These are phyloP conservation scores for Phortica okadai DNA, from an alignment of 2,888 invertebrate genomes.

Conservation along the genomic window DNA sequence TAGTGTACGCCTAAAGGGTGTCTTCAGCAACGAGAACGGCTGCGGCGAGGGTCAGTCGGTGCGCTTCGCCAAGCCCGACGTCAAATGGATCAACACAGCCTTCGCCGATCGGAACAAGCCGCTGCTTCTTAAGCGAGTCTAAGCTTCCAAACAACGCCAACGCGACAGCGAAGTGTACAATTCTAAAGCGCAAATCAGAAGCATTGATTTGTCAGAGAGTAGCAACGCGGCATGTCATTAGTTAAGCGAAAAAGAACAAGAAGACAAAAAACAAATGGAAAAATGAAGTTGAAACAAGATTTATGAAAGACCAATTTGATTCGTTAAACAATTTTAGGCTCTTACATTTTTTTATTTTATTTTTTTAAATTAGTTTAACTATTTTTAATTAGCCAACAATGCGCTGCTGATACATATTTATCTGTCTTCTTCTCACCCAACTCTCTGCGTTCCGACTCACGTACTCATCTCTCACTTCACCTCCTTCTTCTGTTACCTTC, in stretches of 20 bases:
- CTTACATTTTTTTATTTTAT: constrained; percentile 29
- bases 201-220: background rate
- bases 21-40: constrained; percentile 87
- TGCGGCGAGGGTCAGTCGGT: constrained; percentile 80
- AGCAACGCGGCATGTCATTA: constrained; percentile 22
- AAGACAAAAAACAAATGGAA: no score
- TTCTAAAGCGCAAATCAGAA: constrained; percentile 44
- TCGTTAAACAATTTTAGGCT: constrained; percentile 15
- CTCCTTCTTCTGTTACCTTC: background rate
- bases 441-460: constrained; percentile 37
- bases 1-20: constrained; percentile 83
- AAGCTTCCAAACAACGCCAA: constrained; percentile 11
- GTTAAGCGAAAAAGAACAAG: constrained; percentile 24
- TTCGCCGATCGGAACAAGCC: constrained; percentile 72
- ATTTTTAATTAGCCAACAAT: constrained; percentile 60
- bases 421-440: constrained; percentile 29
- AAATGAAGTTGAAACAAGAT: constrained; percentile 13
- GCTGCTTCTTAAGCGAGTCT: constrained; percentile 62
- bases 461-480: background rate
- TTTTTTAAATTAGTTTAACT: constrained; percentile 50
- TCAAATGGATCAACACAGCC: constrained; percentile 78
- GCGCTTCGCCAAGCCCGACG: constrained; percentile 80
- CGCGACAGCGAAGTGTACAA: constrained; percentile 18
- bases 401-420: constrained; percentile 47
- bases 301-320: background rate